Base-by-base conservation (phyloP, 2,888 invertebrate species). In the Notodonta ziczac region DNA sequence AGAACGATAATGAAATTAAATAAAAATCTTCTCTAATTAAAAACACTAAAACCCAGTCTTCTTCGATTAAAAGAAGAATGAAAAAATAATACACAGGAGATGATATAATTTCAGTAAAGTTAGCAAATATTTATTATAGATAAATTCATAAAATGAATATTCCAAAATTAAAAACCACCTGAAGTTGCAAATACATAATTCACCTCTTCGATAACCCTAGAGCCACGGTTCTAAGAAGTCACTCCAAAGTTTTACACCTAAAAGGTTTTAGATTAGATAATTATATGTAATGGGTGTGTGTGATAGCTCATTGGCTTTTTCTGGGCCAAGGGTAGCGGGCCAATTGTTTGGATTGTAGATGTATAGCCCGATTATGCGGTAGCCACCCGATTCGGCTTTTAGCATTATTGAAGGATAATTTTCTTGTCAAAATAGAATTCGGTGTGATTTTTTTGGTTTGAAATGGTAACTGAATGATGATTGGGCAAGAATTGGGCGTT, bases 181-280 rank as follows among this genome's bases (percentile, higher is more conserved):
- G 5, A 50, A 50, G 16, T 50, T 50, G 14, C 7, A 24, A 24
- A 24, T 24, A 24, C 24, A 24, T 24, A 24, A 24, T 24, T 24
- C 24, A 16, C 10, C 6, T 24, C 13, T 39, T 58, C 59, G 73
- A 59, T 66, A 73, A 65, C 77, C 78, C 77, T 78, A 77, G 1
- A n/a, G 89, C 90, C 59, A 83, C 76, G 80, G 80, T 92, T 92
- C 93, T 93, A 78, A 89, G 91, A 93, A 93, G 84, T 88, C 81
- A 87, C 85, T 87, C 77, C 81, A 84, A 77, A 81, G 76, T 78
- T 88, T 83, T 83, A 82, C 87, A 86, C 81, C 83, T 93, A 93
- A 93, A 93, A 93, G 93, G 92, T 93, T 93, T 92, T 90, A 82
- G 93, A 93, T 91, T 90, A 87, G 89, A 90, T 93, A 93, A 93